Evolutionary conservation across 2,797 vertebrate genomes (phyloP).

Genomic region (Pseudochirops cupreus): DNA sequence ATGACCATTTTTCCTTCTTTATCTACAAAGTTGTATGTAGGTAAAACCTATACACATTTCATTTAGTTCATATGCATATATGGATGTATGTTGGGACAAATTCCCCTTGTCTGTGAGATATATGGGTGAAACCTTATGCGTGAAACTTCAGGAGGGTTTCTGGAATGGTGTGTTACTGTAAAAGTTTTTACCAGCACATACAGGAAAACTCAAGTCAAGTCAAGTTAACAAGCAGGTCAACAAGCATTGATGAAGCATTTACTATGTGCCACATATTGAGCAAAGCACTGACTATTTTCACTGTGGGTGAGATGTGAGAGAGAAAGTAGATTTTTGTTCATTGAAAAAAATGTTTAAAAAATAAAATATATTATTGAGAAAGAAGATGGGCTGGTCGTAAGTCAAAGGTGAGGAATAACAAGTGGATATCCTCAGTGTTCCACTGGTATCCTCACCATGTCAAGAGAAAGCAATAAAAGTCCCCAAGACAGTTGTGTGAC

Average conservation of each 20-base stretch:
- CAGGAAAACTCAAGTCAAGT: background rate
- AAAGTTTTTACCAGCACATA: slow-evolving; percentile 8
- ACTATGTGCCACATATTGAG: background rate
- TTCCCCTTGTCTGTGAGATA: background rate
- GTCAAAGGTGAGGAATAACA: too few relatives aligned
- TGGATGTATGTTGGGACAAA: background rate
- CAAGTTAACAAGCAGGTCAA: background rate
- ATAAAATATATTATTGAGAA: too few relatives aligned
- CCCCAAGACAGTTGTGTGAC: too few relatives aligned
- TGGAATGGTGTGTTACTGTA: slow-evolving; percentile 7
- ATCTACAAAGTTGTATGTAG: background rate
- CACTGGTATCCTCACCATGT: too few relatives aligned
- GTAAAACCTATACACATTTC: background rate
- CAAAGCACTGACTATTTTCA: background rate
- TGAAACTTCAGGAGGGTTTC: background rate
- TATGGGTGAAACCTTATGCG: background rate
- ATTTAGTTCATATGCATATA: background rate
- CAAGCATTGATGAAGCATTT: background rate
- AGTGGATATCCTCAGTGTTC: too few relatives aligned
- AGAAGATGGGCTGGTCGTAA: too few relatives aligned
- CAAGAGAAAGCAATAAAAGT: too few relatives aligned
- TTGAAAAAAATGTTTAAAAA: too few relatives aligned
- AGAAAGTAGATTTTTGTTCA: too few relatives aligned
- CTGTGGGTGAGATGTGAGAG: too few relatives aligned
- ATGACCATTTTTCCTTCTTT: background rate